These are phyloP conservation scores for Phaethon lepturus DNA, from an alignment of 2,113 vertebrate species.

Conservation along the genomic window DNA sequence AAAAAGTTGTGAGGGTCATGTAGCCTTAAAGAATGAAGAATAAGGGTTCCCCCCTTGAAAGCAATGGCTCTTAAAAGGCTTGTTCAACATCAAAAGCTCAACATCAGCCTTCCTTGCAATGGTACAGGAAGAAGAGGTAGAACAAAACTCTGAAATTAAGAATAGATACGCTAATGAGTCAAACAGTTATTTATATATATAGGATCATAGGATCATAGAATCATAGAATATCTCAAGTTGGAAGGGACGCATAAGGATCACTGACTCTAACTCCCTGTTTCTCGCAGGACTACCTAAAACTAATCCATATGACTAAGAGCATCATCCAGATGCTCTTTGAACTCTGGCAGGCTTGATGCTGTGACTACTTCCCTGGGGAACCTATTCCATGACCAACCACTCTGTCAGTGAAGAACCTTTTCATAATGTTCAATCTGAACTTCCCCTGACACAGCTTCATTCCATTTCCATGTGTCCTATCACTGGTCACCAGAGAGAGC, in stretches of 20 bases:
- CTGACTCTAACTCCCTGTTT: background rate
- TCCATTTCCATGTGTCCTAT: background rate
- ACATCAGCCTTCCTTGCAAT: background rate
- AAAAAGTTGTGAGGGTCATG: background rate
- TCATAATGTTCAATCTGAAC: background rate
- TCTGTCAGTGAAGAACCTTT: background rate
- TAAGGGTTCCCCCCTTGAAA: background rate
- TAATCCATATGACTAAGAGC: background rate
- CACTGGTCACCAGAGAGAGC: background rate
- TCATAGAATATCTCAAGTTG: background rate
- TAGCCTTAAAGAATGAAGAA: background rate
- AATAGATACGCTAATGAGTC: background rate
- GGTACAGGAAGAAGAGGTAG: background rate
- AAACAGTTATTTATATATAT: background rate
- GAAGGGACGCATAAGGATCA: background rate
- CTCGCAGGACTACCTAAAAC: accelerated
- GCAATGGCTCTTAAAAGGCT: background rate
- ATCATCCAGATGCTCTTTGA: accelerated
- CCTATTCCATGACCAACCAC: background rate
- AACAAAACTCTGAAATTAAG: background rate
- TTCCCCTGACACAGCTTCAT: background rate
- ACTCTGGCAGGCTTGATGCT: background rate
- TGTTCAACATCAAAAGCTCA: background rate
- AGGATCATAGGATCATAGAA: background rate
- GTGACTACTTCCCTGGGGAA: background rate